phyloP scores from a whole-genome alignment of 64 coral and sea anemone species.

The Porites australiensis region DNA sequence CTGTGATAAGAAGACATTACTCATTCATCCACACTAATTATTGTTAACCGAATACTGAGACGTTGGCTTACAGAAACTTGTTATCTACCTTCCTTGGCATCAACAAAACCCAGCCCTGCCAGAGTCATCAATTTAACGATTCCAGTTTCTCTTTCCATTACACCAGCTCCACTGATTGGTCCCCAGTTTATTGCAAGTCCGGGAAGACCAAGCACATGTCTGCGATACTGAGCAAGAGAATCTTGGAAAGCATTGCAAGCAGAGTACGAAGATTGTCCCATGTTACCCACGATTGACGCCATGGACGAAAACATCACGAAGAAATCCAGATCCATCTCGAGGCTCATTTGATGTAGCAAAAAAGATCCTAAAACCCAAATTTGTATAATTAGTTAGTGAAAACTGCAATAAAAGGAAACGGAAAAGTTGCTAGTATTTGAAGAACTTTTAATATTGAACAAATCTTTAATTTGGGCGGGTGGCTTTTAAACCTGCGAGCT shows the following conservation, averaged over 20 bases:
- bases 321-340: constrained; percentile 75
- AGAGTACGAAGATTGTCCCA: constrained; percentile 50
- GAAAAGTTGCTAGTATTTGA: too few species aligned
- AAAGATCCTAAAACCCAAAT: constrained; percentile 24
- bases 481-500: too few species aligned
- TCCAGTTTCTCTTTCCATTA: not conserved
- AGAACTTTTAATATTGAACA: too few species aligned
- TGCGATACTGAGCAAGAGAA: constrained; percentile 62
- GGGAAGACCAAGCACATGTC: constrained; percentile 67
- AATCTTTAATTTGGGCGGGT: too few species aligned
- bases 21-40: too few species aligned
- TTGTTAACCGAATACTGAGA: too few species aligned
- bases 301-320: constrained; percentile 82
- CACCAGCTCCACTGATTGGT: too few species aligned
- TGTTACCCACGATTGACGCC: constrained; percentile 65
- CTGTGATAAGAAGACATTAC: too few species aligned
- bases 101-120: constrained; percentile 42
- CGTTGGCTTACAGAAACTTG: not conserved
- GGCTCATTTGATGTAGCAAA: constrained; percentile 72
- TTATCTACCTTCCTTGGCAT: constrained; percentile 48
- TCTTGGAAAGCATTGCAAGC: constrained; percentile 74
- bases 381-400: too few species aligned
- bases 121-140: constrained; percentile 33
- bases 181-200: constrained; percentile 81
- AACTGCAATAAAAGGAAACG: not conserved